Evolutionary conservation across 1,140 invertebrate species (phyloP), one percentile per base, ranked within the genome.

Genomic region (Trachymyrmex cornetzi): DNA sequence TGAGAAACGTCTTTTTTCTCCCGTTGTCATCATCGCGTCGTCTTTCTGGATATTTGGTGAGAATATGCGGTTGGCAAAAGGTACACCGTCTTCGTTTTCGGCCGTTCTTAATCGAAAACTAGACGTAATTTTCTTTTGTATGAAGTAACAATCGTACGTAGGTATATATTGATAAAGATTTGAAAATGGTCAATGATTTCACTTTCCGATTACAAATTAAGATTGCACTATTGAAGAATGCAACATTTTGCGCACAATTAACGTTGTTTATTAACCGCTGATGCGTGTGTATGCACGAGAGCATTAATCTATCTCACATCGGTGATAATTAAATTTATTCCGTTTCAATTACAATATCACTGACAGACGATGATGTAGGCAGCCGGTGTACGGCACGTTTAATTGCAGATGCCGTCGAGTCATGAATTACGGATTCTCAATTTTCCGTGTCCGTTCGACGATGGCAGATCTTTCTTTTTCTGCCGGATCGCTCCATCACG

Each of bases 1-100:
- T 89, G 93, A 91, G 89, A 85, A 89, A 91, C 92, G 91, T 90
- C 91, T 94, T 93, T 92, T 92, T 89, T 82, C 77, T 75, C 71
- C 77, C 64, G 88, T 91, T 91, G 90, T 87, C 88, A 88, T 81
- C 82, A 48, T 77, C 87, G 79, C 82, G 34, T 77, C 87, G 79
- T 87, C 87, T 80, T 88, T 88, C 74, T 63, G 84, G 74, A 89
- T 90, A 89, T 89, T 90, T 63, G 69, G 81, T 57, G 50, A 50
- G 38, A n/a, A 66, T 53, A 71, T 82, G 63, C 57, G 34, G 50
- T 27, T 19, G 57, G 22, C 38, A 53, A 75, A 53, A 27, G 59
- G 57, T 48, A 48, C 9, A 24, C n/a, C 50, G 22, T 27, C 71
- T 63, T 79, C 67, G 66, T 27, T 77, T 67, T 74, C 67, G 59